A percentile compares a stretch with the other conserved stretches of the same genome.
Conservation (phyloP, 2,888 invertebrate species). For the Stegophylla sp. region DNA sequence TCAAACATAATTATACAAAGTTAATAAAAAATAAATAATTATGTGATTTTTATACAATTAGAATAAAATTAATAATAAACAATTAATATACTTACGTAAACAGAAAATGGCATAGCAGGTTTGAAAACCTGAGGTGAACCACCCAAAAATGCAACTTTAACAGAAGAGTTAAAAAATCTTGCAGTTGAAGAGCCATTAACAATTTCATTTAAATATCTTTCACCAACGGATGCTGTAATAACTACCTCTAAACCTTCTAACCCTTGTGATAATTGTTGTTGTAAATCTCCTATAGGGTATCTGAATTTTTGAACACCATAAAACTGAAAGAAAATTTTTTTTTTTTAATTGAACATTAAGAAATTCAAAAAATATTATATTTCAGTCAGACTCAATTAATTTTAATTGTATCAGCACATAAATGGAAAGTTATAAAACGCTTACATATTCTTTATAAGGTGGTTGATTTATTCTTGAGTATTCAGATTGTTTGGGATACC, state of each 20-base stretch:
- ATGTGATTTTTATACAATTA: slow-evolving; percentile 3
- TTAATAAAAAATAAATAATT: slow-evolving; percentile 10
- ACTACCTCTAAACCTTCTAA: slow-evolving; percentile 81
- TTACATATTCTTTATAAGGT: slow-evolving; percentile 77
- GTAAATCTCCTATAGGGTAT: slow-evolving; percentile 82
- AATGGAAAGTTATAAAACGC: slow-evolving; percentile 63
- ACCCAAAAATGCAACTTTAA: slow-evolving; percentile 84
- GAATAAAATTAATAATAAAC: background rate
- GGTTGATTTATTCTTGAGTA: slow-evolving; percentile 63
- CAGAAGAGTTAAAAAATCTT: slow-evolving; percentile 84
- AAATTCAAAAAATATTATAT: slow-evolving; percentile 37
- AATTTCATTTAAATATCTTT: slow-evolving; percentile 82
- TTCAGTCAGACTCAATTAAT: too few species aligned
- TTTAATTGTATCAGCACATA: background rate
- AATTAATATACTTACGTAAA: slow-evolving; percentile 73
- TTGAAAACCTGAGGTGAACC: slow-evolving; percentile 93
- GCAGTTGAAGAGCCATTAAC: slow-evolving; percentile 87
- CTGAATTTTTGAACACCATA: slow-evolving; percentile 86
- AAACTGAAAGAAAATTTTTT: slow-evolving; percentile 72
- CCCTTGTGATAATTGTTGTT: slow-evolving; percentile 72
- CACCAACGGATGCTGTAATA: slow-evolving; percentile 86
- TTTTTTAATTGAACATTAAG: slow-evolving; percentile 44
- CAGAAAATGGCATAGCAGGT: slow-evolving; percentile 88
- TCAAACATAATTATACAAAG: slow-evolving; percentile 60
- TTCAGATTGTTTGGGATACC: slow-evolving; percentile 72